Percentiles rank a stretch among this genome's conserved stretches.
These are phyloP conservation scores for Syrmaticus mikado DNA, from an alignment of 2,113 vertebrate species.

Conservation along the genomic window DNA sequence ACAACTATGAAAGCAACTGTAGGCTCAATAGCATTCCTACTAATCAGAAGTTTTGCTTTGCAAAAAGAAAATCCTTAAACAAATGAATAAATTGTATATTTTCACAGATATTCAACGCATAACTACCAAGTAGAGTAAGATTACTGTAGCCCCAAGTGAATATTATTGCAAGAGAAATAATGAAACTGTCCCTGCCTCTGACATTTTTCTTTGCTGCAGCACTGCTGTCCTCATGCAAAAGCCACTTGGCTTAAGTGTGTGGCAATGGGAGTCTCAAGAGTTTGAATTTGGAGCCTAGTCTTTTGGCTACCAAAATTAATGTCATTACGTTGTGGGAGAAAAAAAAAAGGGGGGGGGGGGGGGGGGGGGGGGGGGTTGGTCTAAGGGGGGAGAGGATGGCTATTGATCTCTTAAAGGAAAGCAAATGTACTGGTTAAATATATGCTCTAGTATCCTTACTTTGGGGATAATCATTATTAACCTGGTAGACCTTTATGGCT, in stretches of 20 bases:
- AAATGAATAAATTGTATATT: background rate
- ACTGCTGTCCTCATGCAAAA: background rate
- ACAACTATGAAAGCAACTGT: background rate
- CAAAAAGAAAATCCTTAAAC: background rate
- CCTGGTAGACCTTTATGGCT: constrained; percentile 33
- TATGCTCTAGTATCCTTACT: background rate
- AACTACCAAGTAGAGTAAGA: background rate
- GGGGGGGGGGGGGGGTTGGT: too few species aligned
- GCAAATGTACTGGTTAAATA: background rate
- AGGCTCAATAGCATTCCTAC: background rate
- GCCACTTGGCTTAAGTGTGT: background rate
- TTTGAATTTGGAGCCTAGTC: background rate
- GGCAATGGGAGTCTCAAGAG: background rate
- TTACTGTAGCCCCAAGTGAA: background rate
- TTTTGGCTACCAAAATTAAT: background rate
- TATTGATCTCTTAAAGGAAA: constrained; percentile 30
- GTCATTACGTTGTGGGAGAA: background rate
- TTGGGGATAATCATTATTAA: constrained; percentile 11
- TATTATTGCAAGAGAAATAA: background rate
- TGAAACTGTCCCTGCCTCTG: too few species aligned
- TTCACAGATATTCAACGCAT: background rate
- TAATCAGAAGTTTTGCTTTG: background rate
- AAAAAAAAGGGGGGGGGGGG: background rate
- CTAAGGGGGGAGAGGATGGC: background rate
- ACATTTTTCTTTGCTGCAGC: background rate